These are phyloP conservation scores for Stictocephala bisonia DNA, from an alignment of 2,888 invertebrate genomes.

Conservation along the genomic window DNA sequence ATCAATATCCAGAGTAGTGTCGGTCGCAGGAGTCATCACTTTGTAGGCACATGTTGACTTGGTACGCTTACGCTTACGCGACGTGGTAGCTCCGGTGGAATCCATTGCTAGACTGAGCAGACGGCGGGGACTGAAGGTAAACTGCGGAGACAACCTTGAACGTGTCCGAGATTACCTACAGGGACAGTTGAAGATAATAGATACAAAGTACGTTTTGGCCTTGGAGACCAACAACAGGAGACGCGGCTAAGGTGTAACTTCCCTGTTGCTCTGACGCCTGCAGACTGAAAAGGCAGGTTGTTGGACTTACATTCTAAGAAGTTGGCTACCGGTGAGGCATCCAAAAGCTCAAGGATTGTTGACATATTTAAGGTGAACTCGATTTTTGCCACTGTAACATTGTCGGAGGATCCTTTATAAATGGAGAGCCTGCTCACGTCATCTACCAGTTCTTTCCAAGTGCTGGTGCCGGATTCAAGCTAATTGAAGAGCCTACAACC, in stretches of 20 bases:
- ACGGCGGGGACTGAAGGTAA: too few relatives aligned
- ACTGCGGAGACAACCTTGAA: too few relatives aligned
- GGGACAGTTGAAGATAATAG: slow-evolving; percentile 12
- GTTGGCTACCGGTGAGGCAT: too few relatives aligned
- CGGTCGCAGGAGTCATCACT: too few relatives aligned
- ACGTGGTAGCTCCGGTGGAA: too few relatives aligned
- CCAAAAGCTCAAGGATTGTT: slow-evolving; percentile 60
- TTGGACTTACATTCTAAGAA: slow-evolving; percentile 53
- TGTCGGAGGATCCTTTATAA: slow-evolving; percentile 59
- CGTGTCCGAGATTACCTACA: slow-evolving; percentile 49
- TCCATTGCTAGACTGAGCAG: too few relatives aligned
- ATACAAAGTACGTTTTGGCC: slow-evolving; percentile 17
- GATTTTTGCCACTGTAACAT: slow-evolving; percentile 60
- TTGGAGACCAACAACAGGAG: slow-evolving; percentile 57
- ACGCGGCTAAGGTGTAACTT: slow-evolving; percentile 52
- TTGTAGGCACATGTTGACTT: too few relatives aligned
- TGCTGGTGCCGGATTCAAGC: slow-evolving; percentile 62
- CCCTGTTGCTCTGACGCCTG: slow-evolving; percentile 48
- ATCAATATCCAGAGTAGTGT: too few relatives aligned
- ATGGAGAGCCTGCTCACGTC: slow-evolving; percentile 60
- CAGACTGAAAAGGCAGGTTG: slow-evolving; percentile 54
- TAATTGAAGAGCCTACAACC: slow-evolving; percentile 61
- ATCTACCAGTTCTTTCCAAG: slow-evolving; percentile 62
- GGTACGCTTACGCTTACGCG: too few relatives aligned
- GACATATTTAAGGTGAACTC: slow-evolving; percentile 60